These are phyloP conservation scores for Diorhabda elongata DNA, from an alignment of 1,140 invertebrate genomes.

Conservation along the genomic window DNA sequence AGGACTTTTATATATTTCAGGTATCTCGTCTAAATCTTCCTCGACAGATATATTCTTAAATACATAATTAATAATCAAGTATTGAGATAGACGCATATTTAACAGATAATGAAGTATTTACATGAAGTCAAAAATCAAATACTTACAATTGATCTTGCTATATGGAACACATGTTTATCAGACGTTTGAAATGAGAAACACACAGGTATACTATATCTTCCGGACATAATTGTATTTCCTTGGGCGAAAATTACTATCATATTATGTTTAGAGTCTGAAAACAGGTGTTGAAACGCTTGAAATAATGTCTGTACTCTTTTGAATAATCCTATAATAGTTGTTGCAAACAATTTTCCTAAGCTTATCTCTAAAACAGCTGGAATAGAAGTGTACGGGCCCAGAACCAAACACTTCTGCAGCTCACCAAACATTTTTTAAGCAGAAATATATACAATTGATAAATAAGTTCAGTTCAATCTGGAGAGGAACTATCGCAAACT, in stretches of 20 bases:
- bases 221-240: conserved; percentile 12
- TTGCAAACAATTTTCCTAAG: neutral
- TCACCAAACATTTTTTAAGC: too few relatives aligned
- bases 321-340: neutral
- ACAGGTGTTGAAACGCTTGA: neutral
- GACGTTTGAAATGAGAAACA: conserved; percentile 21
- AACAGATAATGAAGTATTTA: neutral
- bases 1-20: conserved; percentile 21
- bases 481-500: neutral
- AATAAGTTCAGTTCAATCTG: too few relatives aligned
- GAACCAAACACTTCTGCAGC: too few relatives aligned
- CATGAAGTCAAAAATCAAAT: neutral
- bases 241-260: conserved; percentile 18
- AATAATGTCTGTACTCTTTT: too few relatives aligned
- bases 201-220: conserved; percentile 26
- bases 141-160: conserved; percentile 26
- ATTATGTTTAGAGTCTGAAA: conserved; percentile 19
- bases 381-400: too few relatives aligned
- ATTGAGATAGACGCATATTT: neutral
- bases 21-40: conserved; percentile 2
- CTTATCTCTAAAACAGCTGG: neutral
- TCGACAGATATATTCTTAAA: conserved; percentile 18
- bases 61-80: neutral
- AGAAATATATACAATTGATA: too few relatives aligned
- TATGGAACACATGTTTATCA: conserved; percentile 13